Evolutionary conservation across 2,113 vertebrate genomes (phyloP).

Genomic region (Eira barbara): DNA sequence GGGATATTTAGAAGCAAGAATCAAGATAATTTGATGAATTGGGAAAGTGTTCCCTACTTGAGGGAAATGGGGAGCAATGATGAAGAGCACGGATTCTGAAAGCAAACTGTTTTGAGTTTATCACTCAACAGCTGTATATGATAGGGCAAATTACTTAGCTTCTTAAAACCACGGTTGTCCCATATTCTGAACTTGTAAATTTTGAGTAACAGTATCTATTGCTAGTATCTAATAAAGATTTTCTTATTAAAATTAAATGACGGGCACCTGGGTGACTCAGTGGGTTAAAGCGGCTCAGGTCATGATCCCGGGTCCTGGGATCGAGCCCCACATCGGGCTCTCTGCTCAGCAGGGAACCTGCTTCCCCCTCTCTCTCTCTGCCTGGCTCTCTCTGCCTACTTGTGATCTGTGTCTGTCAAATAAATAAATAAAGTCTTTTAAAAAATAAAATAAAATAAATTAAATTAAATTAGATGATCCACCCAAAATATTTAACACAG

Average conservation of each 20-base stretch:
- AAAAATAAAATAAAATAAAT: too few relatives aligned
- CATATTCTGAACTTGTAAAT: neutral
- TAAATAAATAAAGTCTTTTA: too few relatives aligned
- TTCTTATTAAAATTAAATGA: neutral
- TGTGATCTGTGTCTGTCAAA: too few relatives aligned
- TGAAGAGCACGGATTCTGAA: neutral
- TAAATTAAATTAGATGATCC: neutral
- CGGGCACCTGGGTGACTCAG: too few relatives aligned
- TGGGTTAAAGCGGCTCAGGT: too few relatives aligned
- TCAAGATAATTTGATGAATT: neutral
- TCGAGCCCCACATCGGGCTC: too few relatives aligned
- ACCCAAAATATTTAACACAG: neutral
- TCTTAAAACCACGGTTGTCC: neutral
- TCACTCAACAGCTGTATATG: neutral
- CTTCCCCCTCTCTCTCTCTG: too few relatives aligned
- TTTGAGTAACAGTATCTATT: neutral
- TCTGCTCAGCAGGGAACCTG: too few relatives aligned
- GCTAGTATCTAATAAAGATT: neutral
- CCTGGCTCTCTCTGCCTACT: too few relatives aligned
- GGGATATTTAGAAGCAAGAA: neutral
- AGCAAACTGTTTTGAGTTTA: neutral
- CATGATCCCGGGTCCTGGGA: too few relatives aligned
- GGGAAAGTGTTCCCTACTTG: neutral
- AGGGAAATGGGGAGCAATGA: neutral
- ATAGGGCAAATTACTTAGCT: neutral